A percentile compares a stretch with the other conserved stretches of the same genome.
These are phyloP conservation scores for Psephotus haematonotus DNA, from an alignment of 2,113 vertebrate genomes.

Conservation along the genomic window DNA sequence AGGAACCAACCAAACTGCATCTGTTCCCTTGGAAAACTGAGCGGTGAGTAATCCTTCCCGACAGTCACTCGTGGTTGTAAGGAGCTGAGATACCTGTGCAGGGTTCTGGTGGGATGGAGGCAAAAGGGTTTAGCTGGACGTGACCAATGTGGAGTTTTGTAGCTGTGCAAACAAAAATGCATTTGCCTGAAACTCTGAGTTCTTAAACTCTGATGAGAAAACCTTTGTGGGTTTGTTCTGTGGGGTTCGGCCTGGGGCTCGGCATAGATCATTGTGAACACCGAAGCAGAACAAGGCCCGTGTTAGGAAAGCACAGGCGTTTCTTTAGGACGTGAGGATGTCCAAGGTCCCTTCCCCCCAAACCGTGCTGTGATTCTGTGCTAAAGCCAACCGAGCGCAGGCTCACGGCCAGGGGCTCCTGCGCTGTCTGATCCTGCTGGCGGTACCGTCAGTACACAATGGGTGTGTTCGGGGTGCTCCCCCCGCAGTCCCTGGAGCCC, in stretches of 20 bases:
- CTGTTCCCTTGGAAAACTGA: neutral
- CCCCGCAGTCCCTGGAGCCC: fast-evolving
- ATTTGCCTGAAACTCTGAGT: neutral
- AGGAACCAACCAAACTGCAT: neutral
- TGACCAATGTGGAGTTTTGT: neutral
- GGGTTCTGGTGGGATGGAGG: neutral
- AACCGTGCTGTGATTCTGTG: neutral
- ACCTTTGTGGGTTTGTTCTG: neutral
- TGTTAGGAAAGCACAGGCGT: neutral
- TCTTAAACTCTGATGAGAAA: neutral
- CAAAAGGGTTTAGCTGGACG: neutral
- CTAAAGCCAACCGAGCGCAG: neutral
- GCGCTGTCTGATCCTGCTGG: neutral
- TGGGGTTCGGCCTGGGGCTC: neutral
- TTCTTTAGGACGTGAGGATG: neutral
- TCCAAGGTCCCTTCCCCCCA: neutral
- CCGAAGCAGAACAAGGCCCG: neutral
- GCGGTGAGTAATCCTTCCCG: neutral
- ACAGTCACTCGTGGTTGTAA: neutral
- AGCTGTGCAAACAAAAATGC: neutral
- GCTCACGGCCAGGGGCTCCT: neutral
- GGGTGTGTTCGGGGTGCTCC: neutral
- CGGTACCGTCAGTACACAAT: fast-evolving
- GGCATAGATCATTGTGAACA: neutral
- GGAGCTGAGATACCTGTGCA: neutral